Base-by-base conservation (phyloP, 2,888 invertebrate species). In the Drosophila algonquin region DNA sequence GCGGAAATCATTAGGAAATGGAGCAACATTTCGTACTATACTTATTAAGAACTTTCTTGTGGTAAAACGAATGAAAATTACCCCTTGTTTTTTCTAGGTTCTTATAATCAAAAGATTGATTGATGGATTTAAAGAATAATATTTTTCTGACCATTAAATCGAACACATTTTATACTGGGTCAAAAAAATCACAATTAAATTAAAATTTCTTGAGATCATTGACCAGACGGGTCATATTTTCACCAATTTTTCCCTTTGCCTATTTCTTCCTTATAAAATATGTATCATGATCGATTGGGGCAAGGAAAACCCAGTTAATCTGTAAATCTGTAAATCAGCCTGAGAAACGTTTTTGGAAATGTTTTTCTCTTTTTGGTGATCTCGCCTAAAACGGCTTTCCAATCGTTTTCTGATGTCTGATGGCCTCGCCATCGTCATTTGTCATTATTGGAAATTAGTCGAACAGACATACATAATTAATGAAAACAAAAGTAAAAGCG, bases 401-500 rank as follows among this genome's bases (percentile, higher is more conserved):
- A 30, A 27, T 30, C 30, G 30, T 30, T 30, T 1, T 18, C 18
- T 18, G 18, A 2, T 18, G 27, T 77, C 46, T 3, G 10, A 14
- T 4, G 51, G 18, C 35, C 6, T 27, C 21, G 51, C 67, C 65
- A 51, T 46, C 67, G 79, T 76, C 70, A 35, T 73, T 79, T 70
- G 81, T 72, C 87, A 76, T 79, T 75, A 76, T 74, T 73, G 73
- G 68, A 70, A 76, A 75, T 67, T 74, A 70, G 53, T 58, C n/a
- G 64, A 62, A 51, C 55, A 61, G 68, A 63, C 63, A 58, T 82
- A 63, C 63, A 58, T 82, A 85, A 81, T 77, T 85, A 79, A 85
- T 79, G 65, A 75, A 70, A 70, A 79, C 55, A 84, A 84, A 87
- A 85, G 85, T 87, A 81, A 84, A 87, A 82, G 86, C 80, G 70